Percentiles rank a stretch among this genome's conserved stretches.
Conservation (phyloP, 1,140 invertebrate species). For the Magallana angulata region DNA sequence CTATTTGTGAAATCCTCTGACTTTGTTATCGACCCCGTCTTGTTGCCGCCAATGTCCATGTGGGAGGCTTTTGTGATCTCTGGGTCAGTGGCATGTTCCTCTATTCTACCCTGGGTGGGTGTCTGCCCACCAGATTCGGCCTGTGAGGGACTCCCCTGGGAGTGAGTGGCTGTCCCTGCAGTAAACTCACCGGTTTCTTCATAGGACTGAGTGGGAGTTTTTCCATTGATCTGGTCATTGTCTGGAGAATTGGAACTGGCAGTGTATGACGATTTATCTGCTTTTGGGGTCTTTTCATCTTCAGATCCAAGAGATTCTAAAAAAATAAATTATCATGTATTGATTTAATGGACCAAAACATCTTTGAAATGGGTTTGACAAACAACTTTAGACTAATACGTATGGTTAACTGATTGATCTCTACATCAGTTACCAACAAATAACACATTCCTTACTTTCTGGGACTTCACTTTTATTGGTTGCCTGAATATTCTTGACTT, state of each 20-base stretch:
- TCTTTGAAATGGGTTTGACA: no score
- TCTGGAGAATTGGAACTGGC: background rate
- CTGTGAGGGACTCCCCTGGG: background rate
- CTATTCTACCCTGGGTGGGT: background rate
- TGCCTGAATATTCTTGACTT: no score
- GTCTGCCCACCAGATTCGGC: background rate
- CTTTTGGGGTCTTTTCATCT: background rate
- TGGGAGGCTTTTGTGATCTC: constrained; percentile 20
- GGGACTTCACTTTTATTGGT: no score
- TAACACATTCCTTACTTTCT: no score
- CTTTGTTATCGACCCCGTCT: constrained; percentile 59
- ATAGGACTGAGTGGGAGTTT: background rate
- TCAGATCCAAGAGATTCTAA: background rate
- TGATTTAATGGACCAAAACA: no score
- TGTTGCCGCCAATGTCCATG: constrained; percentile 54
- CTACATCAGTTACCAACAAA: no score
- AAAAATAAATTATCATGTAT: background rate
- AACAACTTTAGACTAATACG: no score
- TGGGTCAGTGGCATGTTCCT: no score
- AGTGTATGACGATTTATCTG: background rate
- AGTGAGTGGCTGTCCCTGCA: background rate
- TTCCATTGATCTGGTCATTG: background rate
- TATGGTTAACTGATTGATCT: no score
- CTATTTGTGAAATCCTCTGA: constrained; percentile 31
- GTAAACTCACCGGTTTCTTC: background rate